A percentile compares a stretch with the other conserved stretches of the same genome.
phyloP scores from a whole-genome alignment of 2,113 vertebrate genomes.

The Sminthopsis crassicaudata region DNA sequence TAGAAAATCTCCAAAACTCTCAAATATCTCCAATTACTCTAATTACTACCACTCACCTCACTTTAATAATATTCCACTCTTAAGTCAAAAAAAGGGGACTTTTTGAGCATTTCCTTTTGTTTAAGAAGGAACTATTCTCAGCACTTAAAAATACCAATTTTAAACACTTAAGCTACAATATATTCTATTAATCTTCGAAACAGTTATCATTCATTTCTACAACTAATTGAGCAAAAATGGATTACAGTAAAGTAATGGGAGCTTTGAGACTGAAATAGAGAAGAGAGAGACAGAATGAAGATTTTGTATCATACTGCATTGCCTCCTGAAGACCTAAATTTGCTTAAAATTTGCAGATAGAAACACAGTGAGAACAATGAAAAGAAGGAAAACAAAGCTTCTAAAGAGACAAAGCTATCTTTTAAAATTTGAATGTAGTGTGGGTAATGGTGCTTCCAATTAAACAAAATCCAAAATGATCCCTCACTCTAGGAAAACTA shows the following conservation, averaged over 20 bases:
- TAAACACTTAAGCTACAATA: neutral
- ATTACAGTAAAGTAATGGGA: neutral
- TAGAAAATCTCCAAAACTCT: neutral
- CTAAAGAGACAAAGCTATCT: neutral
- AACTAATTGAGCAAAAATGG: neutral
- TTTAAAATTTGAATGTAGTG: neutral
- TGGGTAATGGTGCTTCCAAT: neutral
- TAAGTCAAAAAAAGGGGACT: neutral
- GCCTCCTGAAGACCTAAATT: neutral
- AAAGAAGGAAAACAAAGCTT: neutral
- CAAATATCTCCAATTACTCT: neutral
- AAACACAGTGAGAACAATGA: neutral
- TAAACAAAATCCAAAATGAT: neutral
- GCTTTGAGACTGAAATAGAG: neutral
- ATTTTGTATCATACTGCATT: neutral
- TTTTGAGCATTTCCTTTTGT: neutral
- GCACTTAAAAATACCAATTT: neutral
- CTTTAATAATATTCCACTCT: neutral
- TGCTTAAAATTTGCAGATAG: neutral
- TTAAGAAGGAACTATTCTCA: neutral
- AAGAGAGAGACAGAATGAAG: neutral
- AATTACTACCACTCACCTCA: neutral
- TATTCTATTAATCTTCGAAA: neutral
- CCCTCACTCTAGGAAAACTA: neutral
- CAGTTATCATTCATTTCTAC: neutral